Conservation (phyloP, 2,797 vertebrate species). For the Rousettus madagascariensis region DNA sequence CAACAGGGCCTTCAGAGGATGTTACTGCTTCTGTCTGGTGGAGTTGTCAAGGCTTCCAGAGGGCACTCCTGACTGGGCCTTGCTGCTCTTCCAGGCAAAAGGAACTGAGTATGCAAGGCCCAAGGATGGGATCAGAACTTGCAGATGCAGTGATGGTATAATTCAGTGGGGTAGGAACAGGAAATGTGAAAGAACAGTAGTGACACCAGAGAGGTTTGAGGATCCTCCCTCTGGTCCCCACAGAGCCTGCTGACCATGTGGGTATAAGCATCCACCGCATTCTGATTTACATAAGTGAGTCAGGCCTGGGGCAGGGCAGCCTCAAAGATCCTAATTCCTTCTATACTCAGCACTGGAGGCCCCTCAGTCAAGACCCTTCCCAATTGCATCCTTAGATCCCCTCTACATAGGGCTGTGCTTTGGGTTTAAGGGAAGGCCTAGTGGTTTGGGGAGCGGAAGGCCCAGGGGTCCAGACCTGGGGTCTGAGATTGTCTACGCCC, state of each 20-base stretch:
- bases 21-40: not conserved
- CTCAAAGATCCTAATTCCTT: not conserved
- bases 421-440: not conserved
- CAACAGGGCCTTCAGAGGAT: not conserved
- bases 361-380: not conserved
- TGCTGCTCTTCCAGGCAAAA: not conserved
- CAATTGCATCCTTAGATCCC: not conserved
- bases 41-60: not conserved
- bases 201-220: not conserved
- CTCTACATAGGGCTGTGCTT: not conserved
- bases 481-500: not conserved
- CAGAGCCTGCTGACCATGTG: not conserved
- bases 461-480: not conserved
- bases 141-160: not conserved
- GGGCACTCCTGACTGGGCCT: not conserved
- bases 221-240: not conserved
- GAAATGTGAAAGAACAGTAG: not conserved
- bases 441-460: not conserved
- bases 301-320: not conserved
- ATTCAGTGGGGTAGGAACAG: not conserved
- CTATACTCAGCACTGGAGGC: not conserved
- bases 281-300: conserved; percentile 36
- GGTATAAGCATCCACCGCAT: not conserved
- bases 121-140: not conserved
- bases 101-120: not conserved